Conservation (phyloP, 2,113 vertebrate species). For the Motacilla alba region DNA sequence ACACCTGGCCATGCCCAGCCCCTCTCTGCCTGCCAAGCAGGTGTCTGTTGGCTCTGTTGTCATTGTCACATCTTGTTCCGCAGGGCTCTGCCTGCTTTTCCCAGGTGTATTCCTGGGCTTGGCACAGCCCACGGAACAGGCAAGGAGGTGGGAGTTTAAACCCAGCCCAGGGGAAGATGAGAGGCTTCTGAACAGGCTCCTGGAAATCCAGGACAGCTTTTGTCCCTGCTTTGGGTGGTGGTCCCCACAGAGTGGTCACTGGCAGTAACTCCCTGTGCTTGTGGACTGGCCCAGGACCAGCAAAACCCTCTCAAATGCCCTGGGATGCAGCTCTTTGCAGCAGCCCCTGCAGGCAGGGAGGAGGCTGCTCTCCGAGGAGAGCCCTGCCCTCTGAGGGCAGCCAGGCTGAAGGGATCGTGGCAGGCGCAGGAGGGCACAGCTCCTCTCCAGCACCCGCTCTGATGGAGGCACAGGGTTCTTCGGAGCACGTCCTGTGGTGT, state of each 20-base stretch:
- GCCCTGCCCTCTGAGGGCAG: neutral
- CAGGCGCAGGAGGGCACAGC: neutral
- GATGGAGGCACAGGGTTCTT: neutral
- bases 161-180: neutral
- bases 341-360: neutral
- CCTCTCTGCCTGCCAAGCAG: neutral
- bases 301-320: neutral
- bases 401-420: neutral
- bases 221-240: neutral
- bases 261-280: neutral
- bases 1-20: neutral
- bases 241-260: neutral
- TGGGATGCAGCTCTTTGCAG: neutral
- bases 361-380: neutral
- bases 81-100: neutral
- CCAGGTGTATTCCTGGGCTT: neutral
- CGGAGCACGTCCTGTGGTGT: neutral
- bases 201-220: neutral
- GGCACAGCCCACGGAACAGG: neutral
- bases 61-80: neutral
- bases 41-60: neutral
- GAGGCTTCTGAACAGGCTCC: neutral
- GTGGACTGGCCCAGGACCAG: neutral
- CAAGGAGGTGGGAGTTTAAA: neutral
- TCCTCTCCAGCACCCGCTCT: neutral